A percentile compares a stretch with the other conserved stretches of the same genome.
Conservation (phyloP, 2,113 vertebrate species). For the Nerophis ophidion region DNA sequence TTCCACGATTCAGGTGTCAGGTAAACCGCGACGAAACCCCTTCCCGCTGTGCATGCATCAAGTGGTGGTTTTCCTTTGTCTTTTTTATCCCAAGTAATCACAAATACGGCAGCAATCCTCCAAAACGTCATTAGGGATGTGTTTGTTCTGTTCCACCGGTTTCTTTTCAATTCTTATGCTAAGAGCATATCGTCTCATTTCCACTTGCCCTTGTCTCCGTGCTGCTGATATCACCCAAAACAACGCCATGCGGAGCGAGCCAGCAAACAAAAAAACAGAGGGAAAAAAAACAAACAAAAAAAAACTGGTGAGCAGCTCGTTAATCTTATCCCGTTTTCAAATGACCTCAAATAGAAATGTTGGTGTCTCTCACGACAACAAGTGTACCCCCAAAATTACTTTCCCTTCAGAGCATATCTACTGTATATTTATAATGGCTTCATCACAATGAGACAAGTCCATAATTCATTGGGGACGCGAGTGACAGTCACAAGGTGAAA, state of each 20-base stretch:
- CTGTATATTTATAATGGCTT: conserved; percentile 6
- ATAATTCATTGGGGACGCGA: conserved; percentile 3
- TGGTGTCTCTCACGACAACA: conserved; percentile 1
- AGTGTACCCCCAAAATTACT: conserved; percentile 3
- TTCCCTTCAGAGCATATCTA: conserved; percentile 5
- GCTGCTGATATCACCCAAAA: conserved; percentile 4
- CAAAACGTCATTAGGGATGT: conserved; percentile 4
- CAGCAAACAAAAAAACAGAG: neutral
- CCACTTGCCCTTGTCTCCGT: conserved; percentile 9
- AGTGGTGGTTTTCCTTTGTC: neutral
- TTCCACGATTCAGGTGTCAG: too few relatives aligned
- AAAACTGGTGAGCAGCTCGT: conserved; percentile 3
- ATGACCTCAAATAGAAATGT: conserved; percentile 9
- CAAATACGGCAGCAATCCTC: too few relatives aligned
- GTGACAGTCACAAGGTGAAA: conserved; percentile 6
- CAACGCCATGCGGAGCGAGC: conserved; percentile 6
- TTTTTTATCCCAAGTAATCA: neutral
- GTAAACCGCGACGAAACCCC: too few relatives aligned
- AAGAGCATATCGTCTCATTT: conserved; percentile 7
- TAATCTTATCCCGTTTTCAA: conserved; percentile 9
- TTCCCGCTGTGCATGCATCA: neutral
- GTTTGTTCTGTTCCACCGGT: neutral
- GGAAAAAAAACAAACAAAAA: too few relatives aligned
- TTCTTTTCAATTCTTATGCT: conserved; percentile 9
- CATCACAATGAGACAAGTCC: conserved; percentile 3